Evolutionary conservation across 1,140 invertebrate genomes (phyloP).

Genomic region (Caenorhabditis tropicalis): DNA sequence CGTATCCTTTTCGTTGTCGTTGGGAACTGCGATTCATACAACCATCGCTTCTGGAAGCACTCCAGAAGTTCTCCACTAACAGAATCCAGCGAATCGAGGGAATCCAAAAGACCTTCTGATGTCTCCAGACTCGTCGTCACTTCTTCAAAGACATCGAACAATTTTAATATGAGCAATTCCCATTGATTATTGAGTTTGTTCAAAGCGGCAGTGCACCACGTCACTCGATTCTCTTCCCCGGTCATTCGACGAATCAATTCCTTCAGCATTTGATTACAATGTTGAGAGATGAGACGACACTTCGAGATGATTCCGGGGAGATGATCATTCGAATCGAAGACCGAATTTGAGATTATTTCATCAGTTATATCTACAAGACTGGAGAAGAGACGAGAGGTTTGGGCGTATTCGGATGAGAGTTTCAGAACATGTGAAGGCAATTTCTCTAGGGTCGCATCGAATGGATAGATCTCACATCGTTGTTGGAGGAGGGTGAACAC

Average conservation of each 20-base stretch:
- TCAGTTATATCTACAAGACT: not conserved
- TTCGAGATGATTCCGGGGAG: not conserved
- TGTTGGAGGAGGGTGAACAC: conserved; percentile 5
- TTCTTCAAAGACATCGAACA: not conserved
- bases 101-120: not conserved
- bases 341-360: not conserved
- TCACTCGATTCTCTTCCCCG: conserved; percentile 22
- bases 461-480: conserved; percentile 30
- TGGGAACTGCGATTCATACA: not conserved
- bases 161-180: not conserved
- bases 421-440: not conserved
- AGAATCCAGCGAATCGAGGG: not conserved
- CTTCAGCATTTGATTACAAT: not conserved
- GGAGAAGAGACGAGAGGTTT: conserved; percentile 5
- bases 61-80: not conserved
- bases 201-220: conserved; percentile 1
- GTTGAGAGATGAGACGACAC: conserved; percentile 7
- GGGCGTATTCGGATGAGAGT: conserved; percentile 20
- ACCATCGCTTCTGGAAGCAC: not conserved
- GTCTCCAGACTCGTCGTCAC: not conserved
- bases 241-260: not conserved
- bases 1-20: not conserved
- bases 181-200: not conserved
- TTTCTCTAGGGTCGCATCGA: not conserved
- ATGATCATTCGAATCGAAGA: not conserved